Percentiles rank a stretch among this genome's conserved stretches.
These are phyloP conservation scores for Rotaria macrura DNA, from an alignment of 2,888 invertebrate species.

Conservation along the genomic window DNA sequence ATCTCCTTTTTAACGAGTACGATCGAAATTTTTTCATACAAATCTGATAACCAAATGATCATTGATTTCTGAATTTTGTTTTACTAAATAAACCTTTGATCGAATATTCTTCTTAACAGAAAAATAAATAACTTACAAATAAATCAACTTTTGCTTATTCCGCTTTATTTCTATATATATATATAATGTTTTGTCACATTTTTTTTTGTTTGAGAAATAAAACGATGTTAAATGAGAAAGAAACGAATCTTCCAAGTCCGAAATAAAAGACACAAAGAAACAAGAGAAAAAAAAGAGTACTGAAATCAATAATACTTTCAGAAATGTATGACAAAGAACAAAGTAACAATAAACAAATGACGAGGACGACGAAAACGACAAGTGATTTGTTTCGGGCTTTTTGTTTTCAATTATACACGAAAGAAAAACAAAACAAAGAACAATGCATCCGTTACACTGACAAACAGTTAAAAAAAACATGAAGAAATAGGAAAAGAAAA, in stretches of 20 bases:
- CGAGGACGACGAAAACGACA: not conserved
- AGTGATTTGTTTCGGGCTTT: not conserved
- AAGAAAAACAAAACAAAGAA: not conserved
- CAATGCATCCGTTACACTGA: not conserved
- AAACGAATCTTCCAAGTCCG: not conserved
- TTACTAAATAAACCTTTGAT: no score
- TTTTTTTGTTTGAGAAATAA: not conserved
- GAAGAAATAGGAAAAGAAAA: not conserved
- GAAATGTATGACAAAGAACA: not conserved
- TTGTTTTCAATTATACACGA: conserved; percentile 3
- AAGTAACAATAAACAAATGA: not conserved
- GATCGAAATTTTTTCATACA: no score
- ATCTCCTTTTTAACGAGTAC: no score
- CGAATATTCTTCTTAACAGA: no score
- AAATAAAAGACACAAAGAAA: not conserved
- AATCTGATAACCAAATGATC: no score
- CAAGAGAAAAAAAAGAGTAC: not conserved
- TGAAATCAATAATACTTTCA: conserved; percentile 6
- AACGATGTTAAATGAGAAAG: not conserved
- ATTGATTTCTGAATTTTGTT: no score
- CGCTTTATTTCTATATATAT: not conserved
- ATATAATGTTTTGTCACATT: not conserved
- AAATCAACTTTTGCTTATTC: not conserved
- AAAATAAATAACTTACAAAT: no score
- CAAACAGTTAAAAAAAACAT: not conserved